Evolutionary conservation across 1,140 invertebrate genomes (phyloP).

Genomic region (Hyphantria cunea): DNA sequence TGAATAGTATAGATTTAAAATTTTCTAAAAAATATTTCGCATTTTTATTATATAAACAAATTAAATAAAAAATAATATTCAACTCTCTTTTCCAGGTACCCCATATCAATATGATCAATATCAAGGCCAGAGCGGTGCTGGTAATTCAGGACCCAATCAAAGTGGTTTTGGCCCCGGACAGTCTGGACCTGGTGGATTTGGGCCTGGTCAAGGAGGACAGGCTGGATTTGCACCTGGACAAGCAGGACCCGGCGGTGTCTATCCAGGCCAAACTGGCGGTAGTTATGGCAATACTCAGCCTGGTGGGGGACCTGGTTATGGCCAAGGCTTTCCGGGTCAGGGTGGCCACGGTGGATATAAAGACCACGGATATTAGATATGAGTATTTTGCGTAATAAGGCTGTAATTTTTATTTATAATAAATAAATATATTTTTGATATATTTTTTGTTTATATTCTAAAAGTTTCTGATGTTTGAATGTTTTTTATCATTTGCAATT

Average conservation of each 20-base stretch:
- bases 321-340: slow-evolving; percentile 4
- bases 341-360: slow-evolving; percentile 23
- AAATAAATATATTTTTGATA: not conserved
- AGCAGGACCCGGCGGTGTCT: slow-evolving; percentile 2
- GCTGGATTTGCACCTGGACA: not conserved
- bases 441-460: not conserved
- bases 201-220: not conserved
- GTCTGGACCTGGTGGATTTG: not conserved
- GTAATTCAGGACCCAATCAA: not conserved
- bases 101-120: not conserved
- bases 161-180: not conserved
- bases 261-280: not conserved
- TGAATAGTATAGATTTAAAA: no score
- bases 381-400: not conserved
- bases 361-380: slow-evolving; percentile 25
- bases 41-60: no score
- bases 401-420: not conserved
- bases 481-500: no score
- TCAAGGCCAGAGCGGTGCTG: not conserved
- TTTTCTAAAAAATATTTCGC: no score
- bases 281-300: no score
- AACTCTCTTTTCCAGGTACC: not conserved
- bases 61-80: no score
- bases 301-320: not conserved
- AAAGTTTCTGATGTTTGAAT: no score